These are phyloP conservation scores for Epizoanthus fatuus DNA, from an alignment of 92 coral and sea anemone species.

Conservation along the genomic window DNA sequence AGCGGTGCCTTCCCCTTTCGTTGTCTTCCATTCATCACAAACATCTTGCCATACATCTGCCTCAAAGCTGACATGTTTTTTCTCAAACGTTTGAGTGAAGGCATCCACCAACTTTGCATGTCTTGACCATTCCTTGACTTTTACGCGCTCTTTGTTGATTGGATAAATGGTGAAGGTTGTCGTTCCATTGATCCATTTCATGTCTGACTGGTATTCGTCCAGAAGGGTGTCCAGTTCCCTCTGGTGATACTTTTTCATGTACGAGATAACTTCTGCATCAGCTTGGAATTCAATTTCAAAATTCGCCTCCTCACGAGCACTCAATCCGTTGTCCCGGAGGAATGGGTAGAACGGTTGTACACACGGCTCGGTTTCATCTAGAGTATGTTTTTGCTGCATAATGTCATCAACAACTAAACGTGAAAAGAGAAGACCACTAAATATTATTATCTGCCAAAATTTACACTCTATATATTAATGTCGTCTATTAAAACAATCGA, in stretches of 20 bases:
- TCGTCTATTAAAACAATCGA: no score
- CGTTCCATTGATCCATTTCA: background rate
- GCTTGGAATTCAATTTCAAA: constrained; percentile 1
- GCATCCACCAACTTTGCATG: background rate
- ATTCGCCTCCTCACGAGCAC: constrained; percentile 23
- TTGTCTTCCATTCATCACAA: background rate
- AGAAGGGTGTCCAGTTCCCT: constrained; percentile 23
- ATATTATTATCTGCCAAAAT: background rate
- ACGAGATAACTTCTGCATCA: constrained; percentile 17
- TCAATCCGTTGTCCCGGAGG: constrained; percentile 40
- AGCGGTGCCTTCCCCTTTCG: background rate
- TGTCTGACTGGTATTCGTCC: background rate
- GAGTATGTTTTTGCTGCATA: constrained; percentile 31
- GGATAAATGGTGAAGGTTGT: constrained; percentile 7
- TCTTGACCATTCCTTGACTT: background rate
- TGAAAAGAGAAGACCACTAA: background rate
- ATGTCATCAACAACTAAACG: constrained; percentile 58
- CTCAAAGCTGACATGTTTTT: background rate
- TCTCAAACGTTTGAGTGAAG: constrained; percentile 7
- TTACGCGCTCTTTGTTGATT: background rate
- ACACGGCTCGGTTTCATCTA: constrained; percentile 29
- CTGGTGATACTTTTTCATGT: constrained; percentile 8
- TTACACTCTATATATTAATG: no score
- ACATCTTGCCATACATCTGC: constrained; percentile 10
- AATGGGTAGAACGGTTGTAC: constrained; percentile 65